phyloP scores from a whole-genome alignment of 2,888 invertebrate species.

The Agonopterix arenella region DNA sequence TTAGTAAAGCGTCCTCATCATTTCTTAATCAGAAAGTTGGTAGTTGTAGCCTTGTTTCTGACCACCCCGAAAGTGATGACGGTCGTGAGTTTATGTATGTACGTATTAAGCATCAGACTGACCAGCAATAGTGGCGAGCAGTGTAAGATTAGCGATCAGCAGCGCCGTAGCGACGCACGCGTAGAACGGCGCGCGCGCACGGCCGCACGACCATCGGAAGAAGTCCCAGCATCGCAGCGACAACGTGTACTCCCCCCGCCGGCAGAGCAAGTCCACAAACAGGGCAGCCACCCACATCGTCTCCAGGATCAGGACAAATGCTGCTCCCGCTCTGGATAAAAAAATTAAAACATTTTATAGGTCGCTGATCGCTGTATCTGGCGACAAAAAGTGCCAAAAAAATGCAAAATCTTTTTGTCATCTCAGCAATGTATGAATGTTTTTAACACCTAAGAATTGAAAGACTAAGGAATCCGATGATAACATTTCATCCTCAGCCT shows the following conservation, averaged over 20 bases:
- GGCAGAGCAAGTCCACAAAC: slow-evolving; percentile 62
- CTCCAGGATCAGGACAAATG: slow-evolving; percentile 54
- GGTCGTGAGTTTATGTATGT: too few species aligned
- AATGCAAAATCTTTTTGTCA: too few species aligned
- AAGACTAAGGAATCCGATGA: too few species aligned
- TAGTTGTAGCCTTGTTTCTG: too few species aligned
- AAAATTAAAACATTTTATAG: background rate
- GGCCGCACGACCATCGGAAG: slow-evolving; percentile 62
- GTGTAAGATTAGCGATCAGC: slow-evolving; percentile 57
- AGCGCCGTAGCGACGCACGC: slow-evolving; percentile 65
- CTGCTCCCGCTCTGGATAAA: slow-evolving; percentile 50
- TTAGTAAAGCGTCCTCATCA: too few species aligned
- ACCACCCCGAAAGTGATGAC: too few species aligned
- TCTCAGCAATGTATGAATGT: too few species aligned
- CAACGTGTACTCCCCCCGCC: slow-evolving; percentile 62
- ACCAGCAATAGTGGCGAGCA: slow-evolving; percentile 58
- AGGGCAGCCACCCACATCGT: slow-evolving; percentile 70
- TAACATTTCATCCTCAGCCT: too few species aligned
- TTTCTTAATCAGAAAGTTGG: too few species aligned
- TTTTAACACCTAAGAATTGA: too few species aligned
- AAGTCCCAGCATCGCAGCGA: slow-evolving; percentile 67
- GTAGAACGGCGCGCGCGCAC: slow-evolving; percentile 63
- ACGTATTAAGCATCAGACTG: background rate
- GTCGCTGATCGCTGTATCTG: too few species aligned
- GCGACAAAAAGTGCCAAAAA: too few species aligned